Evolutionary conservation across 2,888 invertebrate species (phyloP), one percentile per base, ranked within the genome.

Genomic region (Melieria omissa): DNA sequence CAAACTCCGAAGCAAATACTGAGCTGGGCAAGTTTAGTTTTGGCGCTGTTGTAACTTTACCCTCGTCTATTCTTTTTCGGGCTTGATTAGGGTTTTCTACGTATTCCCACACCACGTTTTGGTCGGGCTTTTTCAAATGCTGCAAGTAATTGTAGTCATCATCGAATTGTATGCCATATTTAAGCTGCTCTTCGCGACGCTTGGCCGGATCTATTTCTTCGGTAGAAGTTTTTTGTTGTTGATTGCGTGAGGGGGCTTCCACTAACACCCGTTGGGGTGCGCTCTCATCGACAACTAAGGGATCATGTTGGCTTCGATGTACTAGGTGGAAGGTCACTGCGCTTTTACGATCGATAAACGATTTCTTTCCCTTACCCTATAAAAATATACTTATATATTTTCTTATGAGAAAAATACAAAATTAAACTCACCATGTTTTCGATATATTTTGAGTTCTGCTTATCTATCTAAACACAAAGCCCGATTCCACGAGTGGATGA

Each of bases 121-220:
- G 80, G 5, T 83, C 84, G 0, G 84, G 80, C 73, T 84, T 78
- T 70, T 84, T 86, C 71, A 99, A 89, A 89, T 99, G 97, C 85
- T 98, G 95, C 76, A 98, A 87, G 83, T 99, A 99, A 85, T 99
- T 92, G 86, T 97, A 98, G 79, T 97, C 96, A 87, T 99, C 98
- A 80, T 98, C 97, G 85, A 92, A 98, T 84, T 92, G 95, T 74
- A 99, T 92, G 1, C 98, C 98, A 89, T 91, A 97, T 84, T 97
- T 96, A 14, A 90, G 88, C 81, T 94, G 93, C 78, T 95, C 93
- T 76, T 93, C 92, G 76, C 88, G 89, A 0, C 90, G 88, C 78
- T 92, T 91, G 4, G 88, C 81, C 4, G 82, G 78, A 73, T 89
- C 88, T 0, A 74, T 8, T 4, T 78, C 46, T 0, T 65, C 73